Evolutionary conservation across 2,888 invertebrate species (phyloP).

Genomic region (Drosophila recens): DNA sequence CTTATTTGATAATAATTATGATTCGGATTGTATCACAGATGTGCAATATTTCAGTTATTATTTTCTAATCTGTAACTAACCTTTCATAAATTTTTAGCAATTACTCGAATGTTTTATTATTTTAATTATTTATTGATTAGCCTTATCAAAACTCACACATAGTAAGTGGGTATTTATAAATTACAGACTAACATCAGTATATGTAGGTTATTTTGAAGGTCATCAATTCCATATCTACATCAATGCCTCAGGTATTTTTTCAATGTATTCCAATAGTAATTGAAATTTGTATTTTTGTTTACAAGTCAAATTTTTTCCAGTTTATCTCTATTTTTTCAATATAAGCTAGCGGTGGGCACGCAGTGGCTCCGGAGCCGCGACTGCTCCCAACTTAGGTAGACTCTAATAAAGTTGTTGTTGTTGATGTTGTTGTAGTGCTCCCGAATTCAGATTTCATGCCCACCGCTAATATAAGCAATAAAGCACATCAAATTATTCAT

Average conservation of each 20-base stretch:
- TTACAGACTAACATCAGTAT: neutral
- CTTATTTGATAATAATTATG: neutral
- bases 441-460: no score
- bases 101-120: neutral
- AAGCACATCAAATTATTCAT: neutral
- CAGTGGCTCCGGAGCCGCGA: no score
- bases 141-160: neutral
- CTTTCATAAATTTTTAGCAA: neutral
- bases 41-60: neutral
- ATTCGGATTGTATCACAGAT: neutral
- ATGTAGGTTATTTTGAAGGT: conserved; percentile 1
- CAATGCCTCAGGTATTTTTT: conserved; percentile 4
- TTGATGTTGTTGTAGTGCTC: no score
- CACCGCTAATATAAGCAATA: neutral
- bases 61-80: neutral
- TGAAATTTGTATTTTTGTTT: neutral
- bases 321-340: no score
- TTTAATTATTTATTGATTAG: conserved; percentile 8
- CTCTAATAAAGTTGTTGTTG: no score
- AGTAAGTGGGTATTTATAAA: neutral
- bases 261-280: neutral
- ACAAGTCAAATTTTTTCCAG: no score
- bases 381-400: no score
- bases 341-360: no score
- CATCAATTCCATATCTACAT: conserved; percentile 33